Percentiles rank a stretch among this genome's conserved stretches.
Evolutionary conservation across 2,888 invertebrate species (phyloP).

Genomic region (Cremastinae sp.): DNA sequence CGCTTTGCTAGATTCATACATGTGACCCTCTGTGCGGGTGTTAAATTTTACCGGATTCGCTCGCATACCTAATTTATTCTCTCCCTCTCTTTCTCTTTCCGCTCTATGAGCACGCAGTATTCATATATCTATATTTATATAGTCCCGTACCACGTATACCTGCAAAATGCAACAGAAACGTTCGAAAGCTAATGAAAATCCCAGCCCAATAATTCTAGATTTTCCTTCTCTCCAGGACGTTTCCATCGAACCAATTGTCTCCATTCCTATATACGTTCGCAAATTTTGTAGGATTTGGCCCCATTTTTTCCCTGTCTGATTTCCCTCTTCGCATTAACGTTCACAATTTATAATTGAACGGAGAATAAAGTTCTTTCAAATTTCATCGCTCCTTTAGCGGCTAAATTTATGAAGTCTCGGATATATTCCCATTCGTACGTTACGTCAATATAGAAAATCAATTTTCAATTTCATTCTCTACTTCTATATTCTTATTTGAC

Average conservation of each 20-base stretch:
- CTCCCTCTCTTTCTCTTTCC: neutral
- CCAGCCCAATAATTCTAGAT: constrained; percentile 38
- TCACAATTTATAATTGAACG: neutral
- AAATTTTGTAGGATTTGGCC: constrained; percentile 20
- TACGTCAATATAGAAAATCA: too few relatives aligned
- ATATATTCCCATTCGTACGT: too few relatives aligned
- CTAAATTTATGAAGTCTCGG: too few relatives aligned
- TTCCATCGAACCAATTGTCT: neutral
- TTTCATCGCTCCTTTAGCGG: too few relatives aligned
- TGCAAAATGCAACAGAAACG: constrained; percentile 2
- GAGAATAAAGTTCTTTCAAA: too few relatives aligned
- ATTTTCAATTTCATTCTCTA: too few relatives aligned
- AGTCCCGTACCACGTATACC: neutral
- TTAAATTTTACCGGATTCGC: constrained; percentile 32
- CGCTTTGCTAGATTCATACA: constrained; percentile 37
- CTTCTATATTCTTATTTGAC: too few relatives aligned
- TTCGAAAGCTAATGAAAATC: constrained; percentile 35
- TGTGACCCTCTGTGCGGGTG: constrained; percentile 10
- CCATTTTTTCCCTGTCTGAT: constrained; percentile 2
- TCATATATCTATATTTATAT: too few relatives aligned
- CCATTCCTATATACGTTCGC: constrained; percentile 1
- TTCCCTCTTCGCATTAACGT: neutral
- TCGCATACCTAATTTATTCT: neutral
- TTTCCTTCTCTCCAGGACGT: constrained; percentile 1
- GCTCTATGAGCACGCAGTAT: neutral